A percentile compares a stretch with the other conserved stretches of the same genome.
Evolutionary conservation across 2,113 vertebrate genomes (phyloP).

Genomic region (Phaethon lepturus): DNA sequence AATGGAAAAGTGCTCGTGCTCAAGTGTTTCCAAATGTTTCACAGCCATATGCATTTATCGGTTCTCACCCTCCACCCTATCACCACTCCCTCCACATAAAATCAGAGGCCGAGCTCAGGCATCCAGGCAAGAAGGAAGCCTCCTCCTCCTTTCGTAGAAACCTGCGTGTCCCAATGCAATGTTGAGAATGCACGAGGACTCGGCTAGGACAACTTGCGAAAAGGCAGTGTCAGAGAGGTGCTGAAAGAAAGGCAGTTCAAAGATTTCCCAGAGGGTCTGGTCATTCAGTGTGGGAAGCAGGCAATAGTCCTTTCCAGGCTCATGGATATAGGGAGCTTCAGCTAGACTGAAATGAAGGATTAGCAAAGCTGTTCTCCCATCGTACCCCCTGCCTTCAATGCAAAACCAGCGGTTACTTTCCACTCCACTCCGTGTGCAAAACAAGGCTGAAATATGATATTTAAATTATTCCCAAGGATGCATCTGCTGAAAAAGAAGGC

Average conservation of each 20-base stretch:
- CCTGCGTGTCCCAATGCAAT: neutral
- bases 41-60: conserved; percentile 14
- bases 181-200: neutral
- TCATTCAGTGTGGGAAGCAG: conserved; percentile 46
- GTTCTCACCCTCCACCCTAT: conserved; percentile 41
- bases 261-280: conserved; percentile 55
- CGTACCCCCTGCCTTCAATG: conserved; percentile 44
- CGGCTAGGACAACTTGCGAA: conserved; percentile 54
- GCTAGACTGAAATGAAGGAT: conserved; percentile 40
- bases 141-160: neutral
- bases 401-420: conserved; percentile 69
- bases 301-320: conserved; percentile 44
- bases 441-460: conserved; percentile 76
- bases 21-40: conserved; percentile 69
- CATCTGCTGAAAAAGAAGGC: conserved; percentile 72
- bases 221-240: conserved; percentile 40
- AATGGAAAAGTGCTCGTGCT: neutral
- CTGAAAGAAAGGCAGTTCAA: conserved; percentile 56
- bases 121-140: neutral
- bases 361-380: conserved; percentile 34
- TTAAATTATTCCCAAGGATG: conserved; percentile 77
- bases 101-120: neutral
- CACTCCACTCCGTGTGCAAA: conserved; percentile 67
- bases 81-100: conserved; percentile 51
- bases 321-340: conserved; percentile 30